A percentile compares a stretch with the other conserved stretches of the same genome.
Conservation (phyloP, 2,888 invertebrate species). For the Venustoraphidia nigricollis region DNA sequence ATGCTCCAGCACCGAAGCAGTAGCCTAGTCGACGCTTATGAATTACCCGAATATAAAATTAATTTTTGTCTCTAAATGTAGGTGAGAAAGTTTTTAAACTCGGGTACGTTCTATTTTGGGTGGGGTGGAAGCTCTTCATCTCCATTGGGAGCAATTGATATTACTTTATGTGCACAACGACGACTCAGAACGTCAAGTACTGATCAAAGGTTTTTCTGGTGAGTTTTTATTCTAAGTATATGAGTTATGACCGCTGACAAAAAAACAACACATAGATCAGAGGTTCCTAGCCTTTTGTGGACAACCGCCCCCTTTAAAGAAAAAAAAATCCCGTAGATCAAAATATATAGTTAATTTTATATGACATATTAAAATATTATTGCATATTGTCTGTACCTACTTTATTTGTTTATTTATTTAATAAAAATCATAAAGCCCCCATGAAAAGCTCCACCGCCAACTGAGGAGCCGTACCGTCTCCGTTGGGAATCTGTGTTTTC, state of each 20-base stretch:
- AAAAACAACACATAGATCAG: too few species aligned
- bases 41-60: not conserved
- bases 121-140: constrained; percentile 34
- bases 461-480: too few species aligned
- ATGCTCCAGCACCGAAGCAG: not conserved
- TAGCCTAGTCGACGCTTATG: not conserved
- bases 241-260: not conserved
- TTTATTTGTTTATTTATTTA: too few species aligned
- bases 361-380: too few species aligned
- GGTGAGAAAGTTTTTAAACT: constrained; percentile 76
- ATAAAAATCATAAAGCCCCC: too few species aligned
- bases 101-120: constrained; percentile 98
- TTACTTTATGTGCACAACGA: constrained; percentile 88
- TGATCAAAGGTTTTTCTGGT: constrained; percentile 97
- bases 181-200: constrained; percentile 62
- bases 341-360: too few species aligned
- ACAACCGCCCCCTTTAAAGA: too few species aligned
- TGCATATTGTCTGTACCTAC: too few species aligned
- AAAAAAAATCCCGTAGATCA: too few species aligned
- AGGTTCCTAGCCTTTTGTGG: too few species aligned
- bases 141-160: constrained; percentile 52
- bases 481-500: too few species aligned
- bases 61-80: constrained; percentile 9
- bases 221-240: constrained; percentile 13
- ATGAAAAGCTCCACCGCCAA: too few species aligned